phyloP scores from a whole-genome alignment of 2,888 invertebrate species.

The Diadegma fenestrale region DNA sequence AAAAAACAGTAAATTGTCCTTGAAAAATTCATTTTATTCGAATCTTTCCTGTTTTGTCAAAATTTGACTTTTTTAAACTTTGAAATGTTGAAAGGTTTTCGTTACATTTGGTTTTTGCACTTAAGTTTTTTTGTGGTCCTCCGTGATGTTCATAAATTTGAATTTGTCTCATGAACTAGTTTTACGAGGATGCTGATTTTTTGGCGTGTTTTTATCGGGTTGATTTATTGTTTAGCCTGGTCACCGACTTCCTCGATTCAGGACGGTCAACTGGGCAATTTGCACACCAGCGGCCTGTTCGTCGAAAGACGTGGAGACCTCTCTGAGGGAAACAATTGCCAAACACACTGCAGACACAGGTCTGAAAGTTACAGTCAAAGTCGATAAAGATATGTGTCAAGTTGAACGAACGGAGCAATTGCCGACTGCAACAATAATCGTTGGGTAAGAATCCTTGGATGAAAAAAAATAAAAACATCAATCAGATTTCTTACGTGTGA shows the following conservation, averaged over 20 bases:
- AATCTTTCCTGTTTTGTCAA: neutral
- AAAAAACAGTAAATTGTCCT: neutral
- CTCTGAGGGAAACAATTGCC: conserved; percentile 85
- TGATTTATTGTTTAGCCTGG: conserved; percentile 86
- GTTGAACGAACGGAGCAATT: conserved; percentile 81
- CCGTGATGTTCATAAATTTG: too few species aligned
- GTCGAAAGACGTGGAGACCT: conserved; percentile 87
- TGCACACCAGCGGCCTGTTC: conserved; percentile 89
- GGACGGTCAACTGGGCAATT: conserved; percentile 89
- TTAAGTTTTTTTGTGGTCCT: too few species aligned
- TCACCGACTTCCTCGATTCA: conserved; percentile 89
- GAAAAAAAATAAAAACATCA: neutral
- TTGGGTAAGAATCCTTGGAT: conserved; percentile 83
- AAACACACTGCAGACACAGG: conserved; percentile 86
- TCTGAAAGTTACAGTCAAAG: conserved; percentile 86
- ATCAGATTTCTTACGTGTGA: neutral
- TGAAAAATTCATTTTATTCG: neutral
- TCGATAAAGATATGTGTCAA: conserved; percentile 89
- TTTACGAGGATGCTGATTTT: neutral
- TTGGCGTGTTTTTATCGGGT: neutral
- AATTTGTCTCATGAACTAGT: too few species aligned
- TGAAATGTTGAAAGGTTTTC: neutral
- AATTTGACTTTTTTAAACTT: neutral
- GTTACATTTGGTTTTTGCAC: too few species aligned
- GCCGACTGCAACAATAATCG: conserved; percentile 85